phyloP scores from a whole-genome alignment of 2,888 invertebrate genomes.

The Marasmarcha lunaedactyla region DNA sequence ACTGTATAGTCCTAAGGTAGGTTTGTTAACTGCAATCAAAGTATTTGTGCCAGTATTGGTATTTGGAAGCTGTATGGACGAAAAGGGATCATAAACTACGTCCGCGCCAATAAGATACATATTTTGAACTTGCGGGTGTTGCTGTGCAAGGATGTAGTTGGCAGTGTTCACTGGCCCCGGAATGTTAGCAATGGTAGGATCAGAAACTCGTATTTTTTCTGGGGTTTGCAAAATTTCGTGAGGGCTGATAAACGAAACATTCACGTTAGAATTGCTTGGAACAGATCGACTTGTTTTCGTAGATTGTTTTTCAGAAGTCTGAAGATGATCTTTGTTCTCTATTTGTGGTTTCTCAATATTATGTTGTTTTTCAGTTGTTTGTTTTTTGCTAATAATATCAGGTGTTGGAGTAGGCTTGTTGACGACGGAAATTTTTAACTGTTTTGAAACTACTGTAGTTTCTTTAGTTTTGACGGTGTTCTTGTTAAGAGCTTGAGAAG shows the following conservation, averaged over 20 bases:
- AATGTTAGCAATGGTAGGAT: constrained; percentile 4
- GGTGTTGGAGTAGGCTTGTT: background rate
- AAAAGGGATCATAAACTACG: constrained; percentile 30
- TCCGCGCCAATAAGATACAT: constrained; percentile 34
- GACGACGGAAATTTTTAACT: background rate
- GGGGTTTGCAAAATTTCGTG: background rate
- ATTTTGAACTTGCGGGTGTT: constrained; percentile 28
- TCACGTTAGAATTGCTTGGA: background rate
- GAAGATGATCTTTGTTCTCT: background rate
- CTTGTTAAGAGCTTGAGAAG: constrained; percentile 5
- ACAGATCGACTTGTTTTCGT: background rate
- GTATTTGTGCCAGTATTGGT: constrained; percentile 18
- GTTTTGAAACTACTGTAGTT: background rate
- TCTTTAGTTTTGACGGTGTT: no score
- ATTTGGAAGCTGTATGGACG: constrained; percentile 19
- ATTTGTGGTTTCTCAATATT: background rate
- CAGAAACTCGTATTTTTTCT: background rate
- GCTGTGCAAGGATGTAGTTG: constrained; percentile 22
- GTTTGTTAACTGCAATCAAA: constrained; percentile 24
- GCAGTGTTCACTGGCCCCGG: constrained; percentile 8
- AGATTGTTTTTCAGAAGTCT: background rate
- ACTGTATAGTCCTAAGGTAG: constrained; percentile 7
- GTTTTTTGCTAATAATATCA: background rate
- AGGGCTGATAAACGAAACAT: background rate
- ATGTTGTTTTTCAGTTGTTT: background rate